Evolutionary conservation across 2,113 vertebrate genomes (phyloP), one percentile per base, ranked within the genome.

Genomic region (Bubalus kerabau): DNA sequence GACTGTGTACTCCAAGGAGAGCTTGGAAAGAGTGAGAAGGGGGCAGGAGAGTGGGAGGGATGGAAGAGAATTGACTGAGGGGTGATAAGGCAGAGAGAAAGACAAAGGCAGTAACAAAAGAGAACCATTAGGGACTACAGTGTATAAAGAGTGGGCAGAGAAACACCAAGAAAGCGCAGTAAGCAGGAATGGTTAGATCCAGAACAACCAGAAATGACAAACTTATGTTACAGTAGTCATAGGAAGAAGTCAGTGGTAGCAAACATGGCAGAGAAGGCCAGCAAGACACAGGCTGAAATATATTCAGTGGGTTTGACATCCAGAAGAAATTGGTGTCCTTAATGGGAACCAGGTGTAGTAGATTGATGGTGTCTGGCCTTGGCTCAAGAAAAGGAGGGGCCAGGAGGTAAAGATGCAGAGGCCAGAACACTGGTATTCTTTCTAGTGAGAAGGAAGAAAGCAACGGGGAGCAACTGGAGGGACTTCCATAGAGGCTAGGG

Each of bases 201-300:
- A 54, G 43, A 62, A 88, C 46, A 97, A n/a, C 32, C 85, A 50
- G 86, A 50, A 56, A 43, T 30, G 40, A 23, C 28, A 84, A 17
- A n/a, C 3, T 28, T 26, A 7, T 1, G 5, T 48, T 50, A 2
- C 19, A 74, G 5, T 30, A 12, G 54, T 26, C 9, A 12, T 0
- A 3, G 62, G 48, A 52, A 76, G 36, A 81, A 24, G 43, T 76
- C 32, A 15, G 1, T 2, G 26, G 16, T 48, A 54, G 10, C 50
- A 50, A 10, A 26, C 0, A 5, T 76, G 91, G 28, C 17, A 48
- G 50, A 59, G 92, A 9, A 32, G 14, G 46, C 12, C 43, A 28
- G 30, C 3, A n/a, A 81, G 84, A 71, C 26, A 46, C 0, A 12
- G 74, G 40, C 67, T 76, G 23, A 87, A 16, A 8, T 24, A 6